Conservation (phyloP, 2,888 invertebrate genomes). For the Hyposoter dolosus region DNA sequence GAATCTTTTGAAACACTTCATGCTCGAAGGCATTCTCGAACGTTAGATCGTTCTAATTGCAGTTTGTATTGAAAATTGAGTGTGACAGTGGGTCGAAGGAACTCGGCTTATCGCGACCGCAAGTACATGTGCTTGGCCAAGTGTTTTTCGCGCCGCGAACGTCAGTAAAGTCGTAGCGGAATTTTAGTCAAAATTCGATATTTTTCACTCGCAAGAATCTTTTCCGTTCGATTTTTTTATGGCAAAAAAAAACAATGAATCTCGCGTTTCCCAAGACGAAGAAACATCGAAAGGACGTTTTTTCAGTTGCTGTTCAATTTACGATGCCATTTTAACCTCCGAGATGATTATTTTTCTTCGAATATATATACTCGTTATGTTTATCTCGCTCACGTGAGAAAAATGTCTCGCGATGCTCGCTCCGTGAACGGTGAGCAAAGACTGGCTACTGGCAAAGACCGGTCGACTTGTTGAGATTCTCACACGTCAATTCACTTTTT, state of each 20-base stretch:
- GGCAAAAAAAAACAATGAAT: neutral
- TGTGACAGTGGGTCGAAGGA: neutral
- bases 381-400: neutral
- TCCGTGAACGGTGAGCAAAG: slow-evolving; percentile 58
- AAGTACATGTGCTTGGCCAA: neutral
- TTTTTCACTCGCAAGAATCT: neutral
- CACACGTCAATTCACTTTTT: slow-evolving; percentile 40
- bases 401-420: slow-evolving; percentile 38
- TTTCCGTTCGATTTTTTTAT: neutral
- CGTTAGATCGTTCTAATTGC: slow-evolving; percentile 31
- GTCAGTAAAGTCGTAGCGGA: neutral
- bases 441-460: slow-evolving; percentile 64
- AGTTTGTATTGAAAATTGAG: slow-evolving; percentile 22
- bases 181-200: neutral
- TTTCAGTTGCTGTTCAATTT: neutral
- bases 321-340: neutral
- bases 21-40: slow-evolving; percentile 69
- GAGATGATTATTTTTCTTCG: neutral
- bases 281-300: neutral
- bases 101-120: neutral
- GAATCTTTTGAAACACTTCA: slow-evolving; percentile 81
- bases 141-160: neutral
- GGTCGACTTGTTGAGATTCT: slow-evolving; percentile 36
- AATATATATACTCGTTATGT: neutral
- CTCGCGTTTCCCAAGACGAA: neutral